Percentiles rank a stretch among this genome's conserved stretches.
Conservation (phyloP, 2,797 vertebrate species). For the Sternarchorhynchus goeldii region DNA sequence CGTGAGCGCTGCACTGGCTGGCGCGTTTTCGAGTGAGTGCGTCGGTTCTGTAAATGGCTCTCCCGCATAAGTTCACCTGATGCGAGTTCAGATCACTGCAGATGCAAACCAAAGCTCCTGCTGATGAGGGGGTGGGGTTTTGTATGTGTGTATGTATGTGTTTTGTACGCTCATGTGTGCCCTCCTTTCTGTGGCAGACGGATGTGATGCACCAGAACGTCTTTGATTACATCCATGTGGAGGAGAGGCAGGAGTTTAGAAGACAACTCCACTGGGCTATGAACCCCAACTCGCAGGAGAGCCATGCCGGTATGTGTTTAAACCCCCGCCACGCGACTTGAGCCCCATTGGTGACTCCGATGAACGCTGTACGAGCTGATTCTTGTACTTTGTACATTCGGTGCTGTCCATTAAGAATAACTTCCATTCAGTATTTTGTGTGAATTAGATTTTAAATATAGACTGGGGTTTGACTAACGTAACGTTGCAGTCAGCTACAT, state of each 20-base stretch:
- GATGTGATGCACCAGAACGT: conserved; percentile 88
- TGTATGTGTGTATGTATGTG: not conserved
- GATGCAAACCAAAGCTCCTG: conserved; percentile 35
- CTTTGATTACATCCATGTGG: conserved; percentile 88
- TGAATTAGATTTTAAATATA: too few species aligned
- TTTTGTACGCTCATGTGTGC: conserved; percentile 32
- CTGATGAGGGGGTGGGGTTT: not conserved
- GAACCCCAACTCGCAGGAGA: conserved; percentile 75
- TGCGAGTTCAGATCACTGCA: conserved; percentile 17
- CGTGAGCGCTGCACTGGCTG: too few species aligned
- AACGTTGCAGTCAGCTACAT: too few species aligned
- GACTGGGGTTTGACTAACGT: too few species aligned
- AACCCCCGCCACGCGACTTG: not conserved
- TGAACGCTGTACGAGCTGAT: too few species aligned
- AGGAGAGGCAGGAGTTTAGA: conserved; percentile 84
- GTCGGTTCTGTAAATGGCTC: not conserved
- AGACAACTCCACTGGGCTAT: conserved; percentile 87
- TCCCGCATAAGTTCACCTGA: conserved; percentile 17
- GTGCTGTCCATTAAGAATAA: too few species aligned
- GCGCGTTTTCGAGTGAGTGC: too few species aligned
- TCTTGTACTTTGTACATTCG: too few species aligned
- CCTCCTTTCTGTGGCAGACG: conserved; percentile 70
- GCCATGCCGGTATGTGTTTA: conserved; percentile 50
- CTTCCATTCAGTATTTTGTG: too few species aligned
- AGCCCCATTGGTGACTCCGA: not conserved